These are phyloP conservation scores for Steinernema khuongi DNA, from an alignment of 1,140 invertebrate species.

Conservation along the genomic window DNA sequence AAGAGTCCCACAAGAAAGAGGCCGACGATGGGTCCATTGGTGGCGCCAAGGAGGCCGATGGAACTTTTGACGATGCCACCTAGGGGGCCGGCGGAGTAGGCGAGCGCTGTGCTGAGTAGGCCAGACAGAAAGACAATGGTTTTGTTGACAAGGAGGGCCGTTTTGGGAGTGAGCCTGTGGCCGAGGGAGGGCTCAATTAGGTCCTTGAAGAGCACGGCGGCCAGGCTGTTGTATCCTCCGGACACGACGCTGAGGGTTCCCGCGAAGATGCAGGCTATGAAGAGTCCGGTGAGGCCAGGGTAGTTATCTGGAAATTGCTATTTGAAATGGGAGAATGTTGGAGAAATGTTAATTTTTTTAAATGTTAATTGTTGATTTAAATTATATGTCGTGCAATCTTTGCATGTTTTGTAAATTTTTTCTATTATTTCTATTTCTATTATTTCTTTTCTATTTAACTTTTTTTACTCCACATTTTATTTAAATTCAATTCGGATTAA, in stretches of 20 bases:
- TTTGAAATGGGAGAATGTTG: too few species aligned
- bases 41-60: neutral
- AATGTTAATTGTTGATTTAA: too few species aligned
- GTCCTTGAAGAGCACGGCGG: conserved; percentile 37
- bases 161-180: conserved; percentile 20
- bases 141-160: conserved; percentile 30
- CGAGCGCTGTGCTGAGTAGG: conserved; percentile 24
- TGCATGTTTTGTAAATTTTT: too few species aligned
- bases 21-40: neutral
- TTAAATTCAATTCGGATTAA: too few species aligned
- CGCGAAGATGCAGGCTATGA: conserved; percentile 36
- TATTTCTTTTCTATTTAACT: too few species aligned
- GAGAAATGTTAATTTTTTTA: too few species aligned
- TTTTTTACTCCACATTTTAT: too few species aligned
- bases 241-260: conserved; percentile 38
- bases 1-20: neutral
- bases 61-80: conserved; percentile 34
- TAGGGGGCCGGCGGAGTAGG: conserved; percentile 34
- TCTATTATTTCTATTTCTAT: too few species aligned
- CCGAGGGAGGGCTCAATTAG: conserved; percentile 34
- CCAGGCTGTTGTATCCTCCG: conserved; percentile 36
- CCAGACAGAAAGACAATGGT: conserved; percentile 26
- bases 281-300: conserved; percentile 35
- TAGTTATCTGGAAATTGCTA: conserved; percentile 28
- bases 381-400: too few species aligned